phyloP scores from a whole-genome alignment of 2,888 invertebrate genomes.

The Cyclophora albipunctata region DNA sequence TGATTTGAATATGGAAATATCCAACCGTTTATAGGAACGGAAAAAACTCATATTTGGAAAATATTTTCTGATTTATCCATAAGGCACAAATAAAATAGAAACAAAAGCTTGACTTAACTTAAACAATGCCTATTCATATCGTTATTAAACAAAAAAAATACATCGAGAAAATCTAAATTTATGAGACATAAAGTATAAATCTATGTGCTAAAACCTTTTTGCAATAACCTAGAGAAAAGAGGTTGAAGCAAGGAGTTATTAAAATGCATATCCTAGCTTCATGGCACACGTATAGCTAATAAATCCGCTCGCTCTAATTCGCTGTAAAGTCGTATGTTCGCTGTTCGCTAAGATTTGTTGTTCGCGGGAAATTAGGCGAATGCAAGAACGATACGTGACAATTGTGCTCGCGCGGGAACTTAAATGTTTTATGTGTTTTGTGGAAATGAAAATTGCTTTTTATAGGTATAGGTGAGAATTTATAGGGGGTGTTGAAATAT shows the following conservation, averaged over 20 bases:
- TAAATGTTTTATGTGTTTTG: not conserved
- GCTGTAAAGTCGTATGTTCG: constrained; percentile 22
- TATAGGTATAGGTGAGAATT: not conserved
- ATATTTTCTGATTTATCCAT: no score
- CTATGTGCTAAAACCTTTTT: constrained; percentile 5
- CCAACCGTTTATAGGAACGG: no score
- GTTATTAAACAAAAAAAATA: not conserved
- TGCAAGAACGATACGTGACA: not conserved
- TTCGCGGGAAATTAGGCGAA: not conserved
- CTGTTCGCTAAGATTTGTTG: constrained; percentile 1
- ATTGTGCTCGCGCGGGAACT: not conserved
- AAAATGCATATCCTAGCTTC: constrained; percentile 32
- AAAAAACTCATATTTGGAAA: no score
- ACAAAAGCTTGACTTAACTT: no score
- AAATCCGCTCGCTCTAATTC: constrained; percentile 36
- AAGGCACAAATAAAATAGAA: no score
- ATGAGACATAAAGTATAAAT: constrained; percentile 3
- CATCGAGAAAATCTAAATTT: not conserved
- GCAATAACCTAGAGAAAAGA: not conserved
- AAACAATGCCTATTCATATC: no score
- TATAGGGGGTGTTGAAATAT: not conserved
- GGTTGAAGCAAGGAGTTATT: constrained; percentile 19
- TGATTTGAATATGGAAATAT: no score
- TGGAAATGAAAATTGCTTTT: not conserved
- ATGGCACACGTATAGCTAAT: constrained; percentile 27